These are phyloP conservation scores for Ephestia elutella DNA, from an alignment of 1,140 invertebrate species.

Conservation along the genomic window DNA sequence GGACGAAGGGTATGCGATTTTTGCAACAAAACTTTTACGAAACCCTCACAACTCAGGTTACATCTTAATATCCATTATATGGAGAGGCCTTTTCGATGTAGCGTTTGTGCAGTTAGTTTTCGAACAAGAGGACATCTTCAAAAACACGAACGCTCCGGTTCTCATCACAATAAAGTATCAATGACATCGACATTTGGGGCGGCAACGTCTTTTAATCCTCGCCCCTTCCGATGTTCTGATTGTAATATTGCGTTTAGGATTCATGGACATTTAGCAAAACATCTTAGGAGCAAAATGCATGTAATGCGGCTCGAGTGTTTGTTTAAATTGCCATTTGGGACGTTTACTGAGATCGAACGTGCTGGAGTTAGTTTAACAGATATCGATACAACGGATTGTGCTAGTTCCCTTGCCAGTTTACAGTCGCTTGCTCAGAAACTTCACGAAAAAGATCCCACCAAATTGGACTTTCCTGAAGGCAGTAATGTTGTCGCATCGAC, in stretches of 20 bases:
- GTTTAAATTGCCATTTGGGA: slow-evolving; percentile 95
- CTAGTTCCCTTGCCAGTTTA: slow-evolving; percentile 90
- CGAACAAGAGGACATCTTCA: slow-evolving; percentile 93
- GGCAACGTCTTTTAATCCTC: slow-evolving; percentile 89
- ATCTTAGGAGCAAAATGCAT: slow-evolving; percentile 97
- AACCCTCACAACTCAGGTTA: slow-evolving; percentile 90
- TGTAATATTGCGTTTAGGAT: slow-evolving; percentile 97
- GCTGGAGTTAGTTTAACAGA: slow-evolving; percentile 92
- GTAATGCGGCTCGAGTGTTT: slow-evolving; percentile 96
- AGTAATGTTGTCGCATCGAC: slow-evolving; percentile 29
- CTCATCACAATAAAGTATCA: slow-evolving; percentile 92
- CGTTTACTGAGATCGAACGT: slow-evolving; percentile 94
- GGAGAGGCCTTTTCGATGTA: slow-evolving; percentile 93
- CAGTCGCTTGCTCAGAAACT: slow-evolving; percentile 86
- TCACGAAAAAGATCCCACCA: slow-evolving; percentile 86
- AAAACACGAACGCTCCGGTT: slow-evolving; percentile 92
- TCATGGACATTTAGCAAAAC: slow-evolving; percentile 96
- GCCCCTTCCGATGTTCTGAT: slow-evolving; percentile 95
- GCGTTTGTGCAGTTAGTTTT: slow-evolving; percentile 92
- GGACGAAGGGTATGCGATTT: slow-evolving; percentile 89
- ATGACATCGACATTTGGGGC: slow-evolving; percentile 91
- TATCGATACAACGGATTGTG: slow-evolving; percentile 95
- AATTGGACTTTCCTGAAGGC: slow-evolving; percentile 78
- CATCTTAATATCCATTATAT: slow-evolving; percentile 98
- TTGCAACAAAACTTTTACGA: slow-evolving; percentile 93